Base-by-base conservation (phyloP, 2,888 invertebrate genomes). In the Drosophila anceps region DNA sequence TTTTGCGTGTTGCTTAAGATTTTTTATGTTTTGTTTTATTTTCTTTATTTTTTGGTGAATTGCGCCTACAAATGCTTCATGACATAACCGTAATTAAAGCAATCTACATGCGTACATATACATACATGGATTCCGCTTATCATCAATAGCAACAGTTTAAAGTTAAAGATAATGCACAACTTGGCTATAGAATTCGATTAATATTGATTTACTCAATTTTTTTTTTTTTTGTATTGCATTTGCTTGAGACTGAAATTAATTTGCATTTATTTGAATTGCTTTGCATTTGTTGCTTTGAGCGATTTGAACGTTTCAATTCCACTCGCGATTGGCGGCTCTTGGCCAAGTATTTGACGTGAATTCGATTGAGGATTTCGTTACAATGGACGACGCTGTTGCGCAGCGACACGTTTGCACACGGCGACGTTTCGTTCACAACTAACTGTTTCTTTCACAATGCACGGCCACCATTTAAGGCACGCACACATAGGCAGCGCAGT, bases 1-100 rank as follows among this genome's bases (percentile, higher is more conserved):
- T 39, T 44, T 53, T 65, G 44, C 35, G 55, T 65, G 39, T 27
- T 50, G 27, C 27, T 39, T 60, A 35, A 39, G 48, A 50, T 48
- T 37, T 76, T 73, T 54, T 39, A 44, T 24, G 24, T 24, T 24
- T 24, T 2, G 24, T 24, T 24, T 24, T 24, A n/a, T n/a, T n/a
- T n/a, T n/a, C n/a, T n/a, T n/a, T n/a, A n/a, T n/a, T 35, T 74
- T 72, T 54, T 27, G 41, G 37, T 43, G 35, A 75, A 46, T 46
- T 33, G 41, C 67, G 71, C 66, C 48, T 57, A 31, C 55, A 61
- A 50, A 73, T 69, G 73, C 83, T 78, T 64, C 78, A 69, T 88
- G 88, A 86, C 84, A 82, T 88, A 84, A 88, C 69, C 72, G 51
- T 53, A 59, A 69, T 73, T 73, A 63, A 64, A 29, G 43, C 66